phyloP scores from a whole-genome alignment of 2,797 vertebrate species.

The Spinibarbus caldwelli region DNA sequence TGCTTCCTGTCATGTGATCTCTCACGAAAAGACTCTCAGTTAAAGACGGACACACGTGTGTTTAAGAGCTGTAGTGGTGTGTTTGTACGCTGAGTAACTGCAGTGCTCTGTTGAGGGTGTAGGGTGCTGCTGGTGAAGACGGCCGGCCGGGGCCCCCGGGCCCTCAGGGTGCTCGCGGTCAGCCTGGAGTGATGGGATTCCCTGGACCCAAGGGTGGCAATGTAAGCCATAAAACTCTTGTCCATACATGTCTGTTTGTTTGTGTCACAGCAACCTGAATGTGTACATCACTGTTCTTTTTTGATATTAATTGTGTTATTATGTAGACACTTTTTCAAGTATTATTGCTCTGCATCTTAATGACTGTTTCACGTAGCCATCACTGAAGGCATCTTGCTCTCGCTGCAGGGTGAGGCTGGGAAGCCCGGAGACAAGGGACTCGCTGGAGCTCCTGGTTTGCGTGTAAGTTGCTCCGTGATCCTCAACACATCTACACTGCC shows the following conservation, averaged over 20 bases:
- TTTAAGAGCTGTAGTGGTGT: background rate
- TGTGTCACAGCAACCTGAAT: background rate
- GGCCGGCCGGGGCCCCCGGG: constrained; percentile 93
- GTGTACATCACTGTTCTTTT: background rate
- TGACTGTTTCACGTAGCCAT: background rate
- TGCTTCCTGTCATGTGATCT: background rate
- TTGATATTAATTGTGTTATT: background rate
- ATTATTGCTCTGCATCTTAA: background rate
- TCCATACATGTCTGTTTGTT: background rate
- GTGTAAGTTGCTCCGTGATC: constrained; percentile 78
- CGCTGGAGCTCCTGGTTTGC: constrained; percentile 87
- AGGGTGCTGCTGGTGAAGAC: constrained; percentile 90
- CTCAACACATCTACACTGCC: background rate
- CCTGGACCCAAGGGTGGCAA: constrained; percentile 94
- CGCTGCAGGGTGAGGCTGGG: constrained; percentile 86
- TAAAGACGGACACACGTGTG: background rate
- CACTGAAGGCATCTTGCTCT: background rate
- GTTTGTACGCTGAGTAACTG: background rate
- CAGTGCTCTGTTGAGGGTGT: background rate
- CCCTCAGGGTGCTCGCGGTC: constrained; percentile 90
- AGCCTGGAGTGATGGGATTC: constrained; percentile 98
- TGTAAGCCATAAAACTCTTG: constrained; percentile 74
- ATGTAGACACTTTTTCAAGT: background rate
- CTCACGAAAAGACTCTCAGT: background rate
- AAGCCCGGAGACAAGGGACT: constrained; percentile 95